These are phyloP conservation scores for Alces alces DNA, from an alignment of 2,113 vertebrate species.

Conservation along the genomic window DNA sequence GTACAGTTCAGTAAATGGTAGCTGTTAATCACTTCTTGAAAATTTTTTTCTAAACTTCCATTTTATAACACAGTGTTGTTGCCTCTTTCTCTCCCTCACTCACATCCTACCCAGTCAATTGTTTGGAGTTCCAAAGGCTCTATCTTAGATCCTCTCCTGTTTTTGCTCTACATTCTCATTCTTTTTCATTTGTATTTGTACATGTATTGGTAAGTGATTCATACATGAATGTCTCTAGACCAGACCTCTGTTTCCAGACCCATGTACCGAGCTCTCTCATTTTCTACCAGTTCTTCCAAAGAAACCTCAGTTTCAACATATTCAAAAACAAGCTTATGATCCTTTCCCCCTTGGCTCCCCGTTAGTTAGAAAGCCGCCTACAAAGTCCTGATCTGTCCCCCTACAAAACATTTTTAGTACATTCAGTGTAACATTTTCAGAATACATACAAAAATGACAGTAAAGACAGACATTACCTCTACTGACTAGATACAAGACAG, in stretches of 20 bases:
- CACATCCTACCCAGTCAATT: not conserved
- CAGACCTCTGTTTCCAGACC: not conserved
- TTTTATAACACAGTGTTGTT: not conserved
- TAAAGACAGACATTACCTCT: not conserved
- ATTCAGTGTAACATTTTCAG: not conserved
- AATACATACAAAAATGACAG: not conserved
- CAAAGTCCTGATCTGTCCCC: not conserved
- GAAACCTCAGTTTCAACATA: not conserved
- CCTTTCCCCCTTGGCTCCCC: not conserved
- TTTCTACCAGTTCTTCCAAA: constrained; percentile 5
- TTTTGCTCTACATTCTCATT: not conserved
- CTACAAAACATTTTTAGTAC: not conserved
- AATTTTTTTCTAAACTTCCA: not conserved
- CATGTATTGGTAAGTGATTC: not conserved
- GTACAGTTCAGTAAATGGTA: not conserved
- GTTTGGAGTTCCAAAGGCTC: not conserved
- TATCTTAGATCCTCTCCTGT: not conserved
- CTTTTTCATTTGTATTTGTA: not conserved
- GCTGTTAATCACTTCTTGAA: constrained; percentile 4
- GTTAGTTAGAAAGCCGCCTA: not conserved
- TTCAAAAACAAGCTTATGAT: not conserved
- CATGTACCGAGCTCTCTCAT: not conserved
- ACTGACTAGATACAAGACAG: not conserved
- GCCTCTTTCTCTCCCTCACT: not conserved
- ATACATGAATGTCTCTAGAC: not conserved